A percentile compares a stretch with the other conserved stretches of the same genome.
These are phyloP conservation scores for Geococcyx californianus DNA, from an alignment of 2,113 vertebrate genomes.

Conservation along the genomic window DNA sequence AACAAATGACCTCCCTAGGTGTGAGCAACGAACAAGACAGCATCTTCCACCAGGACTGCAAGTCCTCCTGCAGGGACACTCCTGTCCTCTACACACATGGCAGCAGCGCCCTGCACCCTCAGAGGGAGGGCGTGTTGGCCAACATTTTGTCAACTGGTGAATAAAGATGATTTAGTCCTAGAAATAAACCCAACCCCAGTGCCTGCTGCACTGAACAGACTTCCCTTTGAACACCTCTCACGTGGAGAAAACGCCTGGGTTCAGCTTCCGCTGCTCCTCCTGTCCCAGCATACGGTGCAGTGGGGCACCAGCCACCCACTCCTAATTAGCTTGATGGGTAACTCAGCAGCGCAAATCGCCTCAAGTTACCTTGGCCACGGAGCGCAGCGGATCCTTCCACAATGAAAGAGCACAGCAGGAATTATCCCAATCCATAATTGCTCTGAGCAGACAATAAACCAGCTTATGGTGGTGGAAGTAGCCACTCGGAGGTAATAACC, in stretches of 20 bases:
- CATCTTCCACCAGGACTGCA: neutral
- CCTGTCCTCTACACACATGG: neutral
- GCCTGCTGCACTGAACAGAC: neutral
- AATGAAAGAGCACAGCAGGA: constrained; percentile 27
- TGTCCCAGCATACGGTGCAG: neutral
- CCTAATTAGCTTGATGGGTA: constrained; percentile 28
- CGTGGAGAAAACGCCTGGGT: neutral
- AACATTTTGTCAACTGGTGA: neutral
- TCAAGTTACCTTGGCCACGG: constrained; percentile 41
- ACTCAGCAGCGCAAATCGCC: constrained; percentile 50
- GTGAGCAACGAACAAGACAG: neutral
- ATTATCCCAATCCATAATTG: constrained; percentile 60
- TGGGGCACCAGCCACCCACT: constrained; percentile 17
- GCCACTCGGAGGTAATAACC: constrained; percentile 62
- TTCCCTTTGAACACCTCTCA: neutral
- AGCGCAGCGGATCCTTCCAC: neutral
- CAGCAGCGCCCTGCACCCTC: rapidly evolving
- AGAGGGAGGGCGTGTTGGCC: neutral
- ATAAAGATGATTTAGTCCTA: neutral
- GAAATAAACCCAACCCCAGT: neutral
- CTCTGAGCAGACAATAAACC: constrained; percentile 42
- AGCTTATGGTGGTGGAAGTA: constrained; percentile 54
- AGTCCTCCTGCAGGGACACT: neutral
- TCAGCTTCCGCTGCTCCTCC: neutral
- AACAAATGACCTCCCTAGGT: neutral